These are phyloP conservation scores for Megaceryle alcyon DNA, from an alignment of 2,797 vertebrate species.

Conservation along the genomic window DNA sequence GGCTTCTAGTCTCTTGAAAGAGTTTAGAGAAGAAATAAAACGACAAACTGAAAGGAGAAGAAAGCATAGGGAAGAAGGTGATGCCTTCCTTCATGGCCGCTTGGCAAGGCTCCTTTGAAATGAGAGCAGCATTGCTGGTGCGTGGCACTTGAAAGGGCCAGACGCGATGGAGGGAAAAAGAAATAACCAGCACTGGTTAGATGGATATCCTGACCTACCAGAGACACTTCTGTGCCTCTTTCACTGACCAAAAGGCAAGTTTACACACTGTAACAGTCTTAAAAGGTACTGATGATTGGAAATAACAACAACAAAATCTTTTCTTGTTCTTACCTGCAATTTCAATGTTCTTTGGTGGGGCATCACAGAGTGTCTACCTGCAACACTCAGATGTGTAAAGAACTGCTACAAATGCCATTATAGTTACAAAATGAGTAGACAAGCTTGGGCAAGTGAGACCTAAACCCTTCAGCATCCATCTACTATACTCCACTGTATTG, in stretches of 20 bases:
- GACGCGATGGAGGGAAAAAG: neutral
- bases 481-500: neutral
- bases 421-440: neutral
- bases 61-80: neutral
- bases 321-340: neutral
- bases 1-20: neutral
- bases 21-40: neutral
- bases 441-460: neutral
- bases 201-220: neutral
- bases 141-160: neutral
- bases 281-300: neutral
- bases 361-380: neutral
- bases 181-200: neutral
- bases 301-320: neutral
- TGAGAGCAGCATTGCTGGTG: neutral
- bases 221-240: neutral
- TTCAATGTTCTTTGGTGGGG: neutral
- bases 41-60: neutral
- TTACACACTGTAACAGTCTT: neutral
- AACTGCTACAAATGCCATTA: neutral
- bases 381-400: neutral
- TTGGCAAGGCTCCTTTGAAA: neutral
- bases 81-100: neutral
- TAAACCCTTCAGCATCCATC: neutral
- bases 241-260: neutral